A percentile compares a stretch with the other conserved stretches of the same genome.
These are phyloP conservation scores for Pseudopleuronectes americanus DNA, from an alignment of 2,797 vertebrate species.

Conservation along the genomic window DNA sequence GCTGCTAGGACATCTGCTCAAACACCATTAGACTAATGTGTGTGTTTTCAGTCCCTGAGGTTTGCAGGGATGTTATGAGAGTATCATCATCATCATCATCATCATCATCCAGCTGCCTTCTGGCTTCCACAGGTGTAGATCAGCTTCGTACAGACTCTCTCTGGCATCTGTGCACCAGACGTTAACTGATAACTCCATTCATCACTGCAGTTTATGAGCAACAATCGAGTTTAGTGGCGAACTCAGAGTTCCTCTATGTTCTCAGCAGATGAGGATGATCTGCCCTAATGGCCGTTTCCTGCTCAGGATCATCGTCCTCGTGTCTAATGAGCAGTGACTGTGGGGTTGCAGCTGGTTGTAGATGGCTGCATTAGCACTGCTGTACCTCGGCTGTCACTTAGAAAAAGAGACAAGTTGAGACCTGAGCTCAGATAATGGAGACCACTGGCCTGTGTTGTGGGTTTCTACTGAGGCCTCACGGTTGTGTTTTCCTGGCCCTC, in stretches of 20 bases:
- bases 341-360: slow-evolving; percentile 27
- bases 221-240: not conserved
- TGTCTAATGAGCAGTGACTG: slow-evolving; percentile 46
- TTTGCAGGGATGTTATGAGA: not conserved
- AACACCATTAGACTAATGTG: not conserved
- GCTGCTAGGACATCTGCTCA: not conserved
- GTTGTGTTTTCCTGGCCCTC: slow-evolving; percentile 1
- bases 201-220: not conserved
- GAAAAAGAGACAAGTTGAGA: not conserved
- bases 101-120: slow-evolving; percentile 19
- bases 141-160: not conserved
- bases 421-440: slow-evolving; percentile 21
- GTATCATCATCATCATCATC: not conserved
- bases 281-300: not conserved
- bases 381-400: slow-evolving; percentile 17
- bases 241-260: not conserved
- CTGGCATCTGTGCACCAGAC: slow-evolving; percentile 38
- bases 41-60: not conserved
- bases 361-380: slow-evolving; percentile 28
- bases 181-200: not conserved
- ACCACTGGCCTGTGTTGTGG: not conserved
- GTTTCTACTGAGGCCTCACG: not conserved
- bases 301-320: slow-evolving; percentile 9
- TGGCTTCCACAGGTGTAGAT: slow-evolving; percentile 39
- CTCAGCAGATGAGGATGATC: not conserved